Base-by-base conservation (phyloP, 2,113 vertebrate genomes). In the Panthera leo region DNA sequence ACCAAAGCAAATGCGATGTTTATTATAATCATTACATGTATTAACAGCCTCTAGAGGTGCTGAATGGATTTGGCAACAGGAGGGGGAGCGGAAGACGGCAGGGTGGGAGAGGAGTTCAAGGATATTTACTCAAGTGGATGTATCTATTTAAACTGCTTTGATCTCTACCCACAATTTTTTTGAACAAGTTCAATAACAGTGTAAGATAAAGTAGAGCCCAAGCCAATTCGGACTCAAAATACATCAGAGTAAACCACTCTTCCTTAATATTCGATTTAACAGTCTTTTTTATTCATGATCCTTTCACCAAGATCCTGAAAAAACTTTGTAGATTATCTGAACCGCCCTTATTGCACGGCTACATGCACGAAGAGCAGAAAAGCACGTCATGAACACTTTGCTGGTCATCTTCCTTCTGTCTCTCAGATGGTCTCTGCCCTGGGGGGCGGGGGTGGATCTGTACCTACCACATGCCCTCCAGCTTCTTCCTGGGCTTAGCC, bases 101-200 rank as follows among this genome's bases (percentile, higher is more conserved):
- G 58, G 42, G 85, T 1, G 85, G 92, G 79, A 85, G 71, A 85
- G 73, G 91, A 88, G 95, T 97, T 98, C 97, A 98, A 29, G 31
- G 97, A 97, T 98, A 98, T 98, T 98, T 98, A 98, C 95, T 97
- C 95, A 98, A 98, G 97, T 95, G 95, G 96, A 98, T 89, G 79
- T 96, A 98, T 98, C 98, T 99, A 97, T 98, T 98, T 98, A 98
- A 97, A 97, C 94, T 86, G 96, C 96, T 98, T 98, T 98, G 98
- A 98, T 98, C 96, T 97, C 91, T 97, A 88, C 87, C 98, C 94
- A 97, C 96, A 97, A 97, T 87, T 98, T 95, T 95, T 96, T 97
- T 96, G 93, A 97, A 98, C 94, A 68, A 98, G 98, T 95, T 98
- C 98, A 98, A 19, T 98, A 98, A 97, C 92, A 97, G 87, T 90